phyloP scores from a whole-genome alignment of 35 echinoderm and acorn worm genomes.

The Amphiura filiformis region DNA sequence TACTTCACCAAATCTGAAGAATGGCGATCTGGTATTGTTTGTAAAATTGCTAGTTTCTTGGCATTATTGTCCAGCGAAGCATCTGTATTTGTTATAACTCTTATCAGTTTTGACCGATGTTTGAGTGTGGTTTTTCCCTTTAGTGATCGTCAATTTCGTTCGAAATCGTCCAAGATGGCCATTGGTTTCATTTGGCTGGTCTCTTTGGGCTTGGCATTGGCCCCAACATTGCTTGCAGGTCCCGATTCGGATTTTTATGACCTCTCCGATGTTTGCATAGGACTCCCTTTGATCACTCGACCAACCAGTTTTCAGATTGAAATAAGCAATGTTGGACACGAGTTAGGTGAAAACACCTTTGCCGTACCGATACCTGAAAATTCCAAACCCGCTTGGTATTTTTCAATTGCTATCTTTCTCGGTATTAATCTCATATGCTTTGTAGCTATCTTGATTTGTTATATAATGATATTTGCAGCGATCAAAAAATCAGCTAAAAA shows the following conservation, averaged over 20 bases:
- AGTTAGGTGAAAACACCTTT: not conserved
- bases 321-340: not conserved
- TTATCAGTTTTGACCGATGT: conserved; percentile 52
- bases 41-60: conserved; percentile 37
- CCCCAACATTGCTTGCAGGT: not conserved
- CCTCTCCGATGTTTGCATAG: conserved; percentile 51
- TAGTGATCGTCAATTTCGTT: not conserved
- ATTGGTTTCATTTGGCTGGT: not conserved
- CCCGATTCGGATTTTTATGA: conserved; percentile 43
- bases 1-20: conserved; percentile 21
- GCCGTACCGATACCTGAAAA: not conserved
- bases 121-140: conserved; percentile 34
- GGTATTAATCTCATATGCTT: conserved; percentile 18
- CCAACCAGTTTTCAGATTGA: not conserved
- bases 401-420: not conserved
- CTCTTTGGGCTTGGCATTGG: conserved; percentile 13
- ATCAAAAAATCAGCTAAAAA: conserved; percentile 3
- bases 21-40: conserved; percentile 32
- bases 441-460: conserved; percentile 5
- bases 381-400: not conserved
- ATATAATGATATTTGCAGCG: not conserved
- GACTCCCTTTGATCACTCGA: not conserved
- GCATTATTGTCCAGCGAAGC: conserved; percentile 59
- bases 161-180: not conserved
- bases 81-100: conserved; percentile 39